Percentiles rank a stretch among this genome's conserved stretches.
phyloP scores from a whole-genome alignment of 2,113 vertebrate genomes.

The Pedionomus torquatus region DNA sequence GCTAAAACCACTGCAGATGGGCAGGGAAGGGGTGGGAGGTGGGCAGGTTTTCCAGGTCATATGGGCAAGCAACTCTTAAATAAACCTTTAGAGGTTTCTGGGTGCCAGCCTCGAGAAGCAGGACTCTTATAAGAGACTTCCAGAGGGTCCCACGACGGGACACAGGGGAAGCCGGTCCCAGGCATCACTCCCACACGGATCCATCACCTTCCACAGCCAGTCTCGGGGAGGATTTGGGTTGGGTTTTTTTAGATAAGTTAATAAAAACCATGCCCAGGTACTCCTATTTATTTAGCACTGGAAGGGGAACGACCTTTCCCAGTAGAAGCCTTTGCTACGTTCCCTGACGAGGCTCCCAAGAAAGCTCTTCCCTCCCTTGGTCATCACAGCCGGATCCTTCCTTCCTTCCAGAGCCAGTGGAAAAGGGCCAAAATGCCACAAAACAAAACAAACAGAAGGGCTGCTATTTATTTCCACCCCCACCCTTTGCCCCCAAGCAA shows the following conservation, averaged over 20 bases:
- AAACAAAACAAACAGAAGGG: background rate
- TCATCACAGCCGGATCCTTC: background rate
- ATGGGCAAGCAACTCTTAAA: accelerated
- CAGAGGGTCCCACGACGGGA: background rate
- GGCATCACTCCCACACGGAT: accelerated
- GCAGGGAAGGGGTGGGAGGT: background rate
- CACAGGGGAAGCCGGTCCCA: accelerated
- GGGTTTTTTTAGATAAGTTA: background rate
- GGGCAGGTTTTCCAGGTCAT: background rate
- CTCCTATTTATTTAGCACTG: background rate
- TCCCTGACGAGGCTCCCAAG: background rate
- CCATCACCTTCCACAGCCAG: accelerated
- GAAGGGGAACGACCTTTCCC: background rate
- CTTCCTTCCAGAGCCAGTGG: background rate
- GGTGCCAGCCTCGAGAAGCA: accelerated
- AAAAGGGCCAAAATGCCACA: background rate
- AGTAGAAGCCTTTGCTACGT: accelerated
- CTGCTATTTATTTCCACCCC: background rate
- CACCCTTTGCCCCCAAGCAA: background rate
- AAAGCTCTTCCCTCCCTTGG: background rate
- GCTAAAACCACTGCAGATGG: accelerated
- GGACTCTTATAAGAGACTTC: background rate
- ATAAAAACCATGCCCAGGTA: background rate
- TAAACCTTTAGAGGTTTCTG: background rate
- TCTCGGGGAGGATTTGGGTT: background rate